Percentiles rank a stretch among this genome's conserved stretches.
Conservation (phyloP, 2,888 invertebrate species). For the Petrolisthes manimaculis region DNA sequence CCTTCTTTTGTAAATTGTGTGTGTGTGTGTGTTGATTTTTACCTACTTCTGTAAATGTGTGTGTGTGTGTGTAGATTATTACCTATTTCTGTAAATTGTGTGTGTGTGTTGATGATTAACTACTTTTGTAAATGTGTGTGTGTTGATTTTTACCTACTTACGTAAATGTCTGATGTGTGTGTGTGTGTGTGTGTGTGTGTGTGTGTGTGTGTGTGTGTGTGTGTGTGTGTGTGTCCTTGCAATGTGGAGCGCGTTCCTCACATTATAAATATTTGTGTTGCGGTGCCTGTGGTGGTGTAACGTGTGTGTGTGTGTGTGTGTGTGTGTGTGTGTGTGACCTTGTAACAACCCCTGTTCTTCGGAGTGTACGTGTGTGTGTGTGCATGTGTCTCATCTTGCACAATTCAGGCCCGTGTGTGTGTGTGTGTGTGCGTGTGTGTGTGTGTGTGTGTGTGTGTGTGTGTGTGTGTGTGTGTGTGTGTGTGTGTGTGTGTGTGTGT, state of each 20-base stretch:
- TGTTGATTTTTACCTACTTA: too few species aligned
- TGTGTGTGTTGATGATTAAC: too few species aligned
- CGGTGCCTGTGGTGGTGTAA: background rate
- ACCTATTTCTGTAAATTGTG: too few species aligned
- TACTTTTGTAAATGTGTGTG: too few species aligned
- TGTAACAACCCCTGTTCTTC: background rate
- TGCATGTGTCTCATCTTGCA: too few species aligned
- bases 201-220: background rate
- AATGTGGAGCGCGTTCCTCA: background rate
- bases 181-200: background rate
- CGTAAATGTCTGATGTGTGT: too few species aligned
- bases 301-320: background rate
- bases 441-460: slow-evolving; percentile 11
- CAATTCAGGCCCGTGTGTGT: background rate
- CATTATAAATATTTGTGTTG: background rate
- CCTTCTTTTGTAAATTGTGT: too few species aligned
- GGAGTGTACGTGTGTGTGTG: too few species aligned
- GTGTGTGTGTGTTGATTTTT: too few species aligned
- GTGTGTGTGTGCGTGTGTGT: background rate
- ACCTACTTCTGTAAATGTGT: too few species aligned
- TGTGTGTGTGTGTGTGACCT: background rate
- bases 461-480: slow-evolving; percentile 22
- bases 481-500: background rate
- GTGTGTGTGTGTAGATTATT: too few species aligned
- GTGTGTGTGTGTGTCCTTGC: too few species aligned